Evolutionary conservation across 2,888 invertebrate genomes (phyloP).

Genomic region (Ommatoiulus sabulosus): DNA sequence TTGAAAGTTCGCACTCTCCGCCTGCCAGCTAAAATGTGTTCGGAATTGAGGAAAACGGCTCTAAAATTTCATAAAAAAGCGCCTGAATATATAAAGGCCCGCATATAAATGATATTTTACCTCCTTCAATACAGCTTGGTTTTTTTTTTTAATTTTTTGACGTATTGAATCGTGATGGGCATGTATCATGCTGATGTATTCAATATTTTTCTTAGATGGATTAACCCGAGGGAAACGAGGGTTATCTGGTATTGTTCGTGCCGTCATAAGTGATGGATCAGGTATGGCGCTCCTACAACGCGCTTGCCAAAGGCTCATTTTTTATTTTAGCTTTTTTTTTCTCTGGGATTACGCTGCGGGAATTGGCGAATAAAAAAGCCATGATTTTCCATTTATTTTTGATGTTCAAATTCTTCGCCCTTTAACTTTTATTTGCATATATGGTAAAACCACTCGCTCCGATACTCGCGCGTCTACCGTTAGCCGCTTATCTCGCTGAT

Average conservation of each 20-base stretch:
- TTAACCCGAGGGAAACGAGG: conserved; percentile 45
- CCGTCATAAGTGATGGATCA: conserved; percentile 47
- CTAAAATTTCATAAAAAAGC: not conserved
- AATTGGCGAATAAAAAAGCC: conserved; percentile 30
- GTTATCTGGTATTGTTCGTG: conserved; percentile 33
- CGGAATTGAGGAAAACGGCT: not conserved
- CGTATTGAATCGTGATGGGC: not conserved
- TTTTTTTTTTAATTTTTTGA: conserved; percentile 20
- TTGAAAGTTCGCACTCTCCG: conserved; percentile 29
- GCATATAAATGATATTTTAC: conserved; percentile 29
- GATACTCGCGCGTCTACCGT: not conserved
- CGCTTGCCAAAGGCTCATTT: conserved; percentile 11
- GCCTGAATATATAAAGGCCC: not conserved
- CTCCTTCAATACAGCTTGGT: not conserved
- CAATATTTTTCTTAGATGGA: conserved; percentile 37
- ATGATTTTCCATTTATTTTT: conserved; percentile 48
- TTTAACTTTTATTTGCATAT: conserved; percentile 34
- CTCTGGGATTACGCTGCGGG: not conserved
- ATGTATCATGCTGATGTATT: conserved; percentile 46
- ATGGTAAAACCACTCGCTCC: not conserved
- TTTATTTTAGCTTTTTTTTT: not conserved
- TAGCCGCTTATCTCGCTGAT: not conserved
- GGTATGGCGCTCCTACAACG: not conserved
- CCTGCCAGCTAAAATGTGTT: conserved; percentile 34
- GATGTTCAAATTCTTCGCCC: not conserved